Conservation (phyloP, 2,797 vertebrate genomes). For the Onychomys torridus region DNA sequence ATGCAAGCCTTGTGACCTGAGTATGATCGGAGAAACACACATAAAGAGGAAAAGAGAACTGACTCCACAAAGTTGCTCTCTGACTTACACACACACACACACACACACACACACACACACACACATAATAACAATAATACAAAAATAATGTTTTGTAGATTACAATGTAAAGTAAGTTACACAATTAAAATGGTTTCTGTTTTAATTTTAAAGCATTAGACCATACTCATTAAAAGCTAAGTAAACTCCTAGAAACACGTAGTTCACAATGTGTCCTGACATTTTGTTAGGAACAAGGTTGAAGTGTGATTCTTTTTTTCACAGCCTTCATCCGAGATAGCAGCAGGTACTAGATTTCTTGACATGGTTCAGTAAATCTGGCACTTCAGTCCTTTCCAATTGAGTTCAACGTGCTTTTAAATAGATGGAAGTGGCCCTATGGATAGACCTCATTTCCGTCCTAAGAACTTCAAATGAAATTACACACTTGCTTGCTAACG, state of each 20-base stretch:
- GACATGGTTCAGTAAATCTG: conserved; percentile 30
- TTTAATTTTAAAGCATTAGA: conserved; percentile 64
- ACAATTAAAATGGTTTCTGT: not conserved
- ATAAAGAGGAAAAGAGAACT: not conserved
- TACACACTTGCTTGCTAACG: not conserved
- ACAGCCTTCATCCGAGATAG: conserved; percentile 31
- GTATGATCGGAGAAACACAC: too few relatives aligned
- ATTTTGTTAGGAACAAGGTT: not conserved
- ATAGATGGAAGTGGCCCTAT: conserved; percentile 43
- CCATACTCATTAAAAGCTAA: not conserved
- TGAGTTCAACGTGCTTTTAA: conserved; percentile 63
- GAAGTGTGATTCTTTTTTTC: not conserved
- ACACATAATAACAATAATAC: not conserved
- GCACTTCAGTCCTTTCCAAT: conserved; percentile 19
- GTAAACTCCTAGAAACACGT: conserved; percentile 12
- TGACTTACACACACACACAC: not conserved
- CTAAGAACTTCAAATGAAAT: conserved; percentile 69
- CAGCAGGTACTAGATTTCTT: conserved; percentile 44
- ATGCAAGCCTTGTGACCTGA: not conserved
- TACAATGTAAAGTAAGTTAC: not conserved
- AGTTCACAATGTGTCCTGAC: conserved; percentile 1
- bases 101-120: not conserved
- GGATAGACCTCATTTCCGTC: conserved; percentile 64
- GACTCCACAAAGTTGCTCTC: not conserved
- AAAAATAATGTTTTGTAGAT: not conserved